Evolutionary conservation across 2,888 invertebrate genomes (phyloP).

Genomic region (Branchellion lobata): DNA sequence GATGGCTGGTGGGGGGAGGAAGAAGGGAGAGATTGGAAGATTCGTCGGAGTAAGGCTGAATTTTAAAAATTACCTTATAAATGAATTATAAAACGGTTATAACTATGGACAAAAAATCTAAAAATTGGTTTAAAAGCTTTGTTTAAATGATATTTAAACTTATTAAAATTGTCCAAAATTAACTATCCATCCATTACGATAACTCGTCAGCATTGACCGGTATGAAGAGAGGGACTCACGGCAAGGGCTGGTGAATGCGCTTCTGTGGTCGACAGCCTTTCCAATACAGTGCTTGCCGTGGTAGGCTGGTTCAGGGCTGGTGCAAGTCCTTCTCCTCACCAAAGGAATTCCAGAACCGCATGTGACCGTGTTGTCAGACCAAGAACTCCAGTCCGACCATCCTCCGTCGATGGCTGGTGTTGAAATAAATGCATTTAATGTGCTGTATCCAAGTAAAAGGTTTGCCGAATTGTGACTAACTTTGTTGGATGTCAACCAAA

Average conservation of each 20-base stretch:
- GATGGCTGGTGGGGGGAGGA: conserved; percentile 36
- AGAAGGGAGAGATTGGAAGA: not conserved
- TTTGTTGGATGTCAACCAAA: too few relatives aligned
- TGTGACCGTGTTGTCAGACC: conserved; percentile 45
- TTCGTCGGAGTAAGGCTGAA: not conserved
- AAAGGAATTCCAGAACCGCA: conserved; percentile 44
- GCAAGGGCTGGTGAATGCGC: conserved; percentile 42
- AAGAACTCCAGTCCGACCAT: conserved; percentile 46
- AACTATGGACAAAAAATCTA: not conserved
- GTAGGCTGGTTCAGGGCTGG: conserved; percentile 38
- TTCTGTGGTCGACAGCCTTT: conserved; percentile 3
- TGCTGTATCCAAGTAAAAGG: too few relatives aligned
- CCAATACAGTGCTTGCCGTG: conserved; percentile 48
- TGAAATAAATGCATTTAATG: not conserved
- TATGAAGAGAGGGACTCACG: conserved; percentile 40
- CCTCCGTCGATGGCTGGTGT: conserved; percentile 45
- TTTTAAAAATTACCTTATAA: too few relatives aligned
- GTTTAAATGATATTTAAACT: not conserved
- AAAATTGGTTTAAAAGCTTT: not conserved
- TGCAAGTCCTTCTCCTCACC: conserved; percentile 44
- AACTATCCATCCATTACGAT: too few relatives aligned
- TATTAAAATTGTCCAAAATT: too few relatives aligned
- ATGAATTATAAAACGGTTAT: too few relatives aligned
- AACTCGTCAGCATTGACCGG: too few relatives aligned
- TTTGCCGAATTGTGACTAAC: too few relatives aligned